These are phyloP conservation scores for Ascidia mentula DNA, from an alignment of 23 tunicate species.

Conservation along the genomic window DNA sequence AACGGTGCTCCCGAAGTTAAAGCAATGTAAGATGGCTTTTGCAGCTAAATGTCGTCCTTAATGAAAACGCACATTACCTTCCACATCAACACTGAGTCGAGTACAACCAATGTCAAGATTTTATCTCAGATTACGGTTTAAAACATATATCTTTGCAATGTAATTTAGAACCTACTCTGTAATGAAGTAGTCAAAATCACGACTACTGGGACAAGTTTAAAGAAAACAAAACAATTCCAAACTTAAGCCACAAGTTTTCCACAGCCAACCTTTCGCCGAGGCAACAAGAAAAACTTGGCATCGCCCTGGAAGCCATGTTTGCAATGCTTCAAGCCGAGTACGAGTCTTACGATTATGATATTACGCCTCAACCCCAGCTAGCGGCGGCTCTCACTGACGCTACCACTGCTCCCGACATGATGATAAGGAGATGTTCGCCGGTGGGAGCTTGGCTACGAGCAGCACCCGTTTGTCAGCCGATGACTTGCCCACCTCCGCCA, in stretches of 20 bases:
- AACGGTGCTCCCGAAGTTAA: neutral
- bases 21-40: neutral
- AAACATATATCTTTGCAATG: too few relatives aligned
- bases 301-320: neutral
- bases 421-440: slow-evolving; percentile 21
- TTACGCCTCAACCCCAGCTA: neutral
- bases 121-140: too few relatives aligned
- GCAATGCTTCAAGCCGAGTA: neutral
- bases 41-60: too few relatives aligned
- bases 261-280: neutral
- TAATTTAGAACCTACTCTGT: too few relatives aligned
- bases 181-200: too few relatives aligned
- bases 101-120: too few relatives aligned
- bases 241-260: too few relatives aligned
- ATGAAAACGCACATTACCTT: too few relatives aligned
- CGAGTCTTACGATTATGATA: neutral
- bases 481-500: slow-evolving; percentile 25
- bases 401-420: neutral
- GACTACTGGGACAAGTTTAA: too few relatives aligned
- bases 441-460: slow-evolving; percentile 34
- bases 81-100: too few relatives aligned
- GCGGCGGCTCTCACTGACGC: neutral
- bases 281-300: neutral
- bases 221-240: too few relatives aligned
- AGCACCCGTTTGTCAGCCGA: slow-evolving; percentile 31